Base-by-base conservation (phyloP, 2,113 vertebrate species). In the Excalfactoria chinensis region DNA sequence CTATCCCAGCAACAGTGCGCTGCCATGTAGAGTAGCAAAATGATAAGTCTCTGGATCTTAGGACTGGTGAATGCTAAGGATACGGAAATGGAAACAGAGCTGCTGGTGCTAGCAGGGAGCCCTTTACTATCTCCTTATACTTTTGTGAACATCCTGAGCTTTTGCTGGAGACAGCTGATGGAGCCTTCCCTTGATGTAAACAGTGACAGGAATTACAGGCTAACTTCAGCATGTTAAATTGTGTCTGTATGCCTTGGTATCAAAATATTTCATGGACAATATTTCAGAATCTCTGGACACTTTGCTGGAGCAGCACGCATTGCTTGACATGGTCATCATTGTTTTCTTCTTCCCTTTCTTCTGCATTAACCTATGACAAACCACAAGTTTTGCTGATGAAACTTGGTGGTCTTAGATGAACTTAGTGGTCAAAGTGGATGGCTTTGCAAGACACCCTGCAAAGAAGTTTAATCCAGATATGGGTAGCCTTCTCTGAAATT, bases 271-370 rank as follows among this genome's bases (percentile, higher is more conserved):
- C 6, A 66, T 43, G 7, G 28, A 14, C 1, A 84, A 25, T n/a
- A n/a, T 56, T 32, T 46, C 13, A 77, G 9, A 26, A 78, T 44
- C 22, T 67, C 73, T 11, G 32, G 19, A 67, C 37, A 13, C 20
- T 69, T 88, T 83, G 44, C 32, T 49, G 69, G 25, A 77, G 46
- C 77, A 80, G 37, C 9, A 63, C 21, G 11, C 12, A 12, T 71
- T 72, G 18, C 23, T 41, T 74, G 19, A 16, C 23, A 73, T 25
- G 26, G 0, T 2, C 23, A 70, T 19, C 25, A 0, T 2, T 46
- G 13, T 41, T 20, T n/a, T 75, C n/a, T 35, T n/a, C 69, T 89
- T 85, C 64, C 41, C 26, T 46, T 83, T 88, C 34, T 53, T 23
- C 17, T 49, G 3, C 60, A 60, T 63, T 64, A 75, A 75, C n/a